phyloP scores from a whole-genome alignment of 1,140 invertebrate genomes.

The Hyposmocoma kahamanoa region DNA sequence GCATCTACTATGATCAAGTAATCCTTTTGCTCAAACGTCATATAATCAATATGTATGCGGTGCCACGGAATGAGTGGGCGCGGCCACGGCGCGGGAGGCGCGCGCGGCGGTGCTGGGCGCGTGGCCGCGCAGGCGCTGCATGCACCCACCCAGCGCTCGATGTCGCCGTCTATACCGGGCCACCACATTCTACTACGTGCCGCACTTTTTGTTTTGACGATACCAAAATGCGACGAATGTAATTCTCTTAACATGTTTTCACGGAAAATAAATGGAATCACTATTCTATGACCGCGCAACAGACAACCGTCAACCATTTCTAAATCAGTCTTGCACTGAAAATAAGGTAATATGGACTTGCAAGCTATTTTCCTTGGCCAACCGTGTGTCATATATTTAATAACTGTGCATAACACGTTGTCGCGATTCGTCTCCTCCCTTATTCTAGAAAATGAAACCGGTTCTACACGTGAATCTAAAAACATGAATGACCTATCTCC shows the following conservation, averaged over 20 bases:
- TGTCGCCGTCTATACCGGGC: slow-evolving; percentile 53
- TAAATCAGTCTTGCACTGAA: background rate
- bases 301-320: slow-evolving; percentile 1
- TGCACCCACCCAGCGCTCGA: slow-evolving; percentile 25
- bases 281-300: slow-evolving; percentile 5
- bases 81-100: slow-evolving; percentile 1
- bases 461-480: background rate
- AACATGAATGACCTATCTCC: background rate
- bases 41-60: background rate
- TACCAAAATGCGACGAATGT: slow-evolving; percentile 23
- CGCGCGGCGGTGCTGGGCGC: slow-evolving; percentile 2
- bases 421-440: background rate
- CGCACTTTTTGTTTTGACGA: slow-evolving; percentile 7
- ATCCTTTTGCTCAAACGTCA: background rate
- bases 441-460: too few species aligned
- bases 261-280: background rate
- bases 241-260: slow-evolving; percentile 17
- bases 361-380: slow-evolving; percentile 4
- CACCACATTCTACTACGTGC: slow-evolving; percentile 56
- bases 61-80: background rate
- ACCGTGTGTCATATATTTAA: background rate
- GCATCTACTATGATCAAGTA: slow-evolving; percentile 3
- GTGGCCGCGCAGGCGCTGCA: slow-evolving; percentile 2
- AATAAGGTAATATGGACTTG: background rate
- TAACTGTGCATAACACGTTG: background rate